Percentiles rank a stretch among this genome's conserved stretches.
phyloP scores from a whole-genome alignment of 2,797 vertebrate species.

The Periophthalmus magnuspinnatus region DNA sequence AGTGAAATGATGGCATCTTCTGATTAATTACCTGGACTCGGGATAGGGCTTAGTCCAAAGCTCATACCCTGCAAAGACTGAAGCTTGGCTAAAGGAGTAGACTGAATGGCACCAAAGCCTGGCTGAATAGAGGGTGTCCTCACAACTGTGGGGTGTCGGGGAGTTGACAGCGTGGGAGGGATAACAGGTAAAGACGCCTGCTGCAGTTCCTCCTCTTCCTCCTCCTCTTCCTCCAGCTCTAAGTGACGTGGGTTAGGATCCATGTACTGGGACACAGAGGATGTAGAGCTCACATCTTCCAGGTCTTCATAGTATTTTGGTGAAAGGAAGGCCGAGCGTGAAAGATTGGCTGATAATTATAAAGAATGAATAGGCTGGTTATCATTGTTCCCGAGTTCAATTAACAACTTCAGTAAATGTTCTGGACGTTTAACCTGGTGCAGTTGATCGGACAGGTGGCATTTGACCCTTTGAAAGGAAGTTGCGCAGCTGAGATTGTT shows the following conservation, averaged over 20 bases:
- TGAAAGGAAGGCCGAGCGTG: conserved; percentile 92
- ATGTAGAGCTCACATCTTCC: conserved; percentile 90
- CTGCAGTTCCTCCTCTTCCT: conserved; percentile 72
- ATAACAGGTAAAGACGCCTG: conserved; percentile 43
- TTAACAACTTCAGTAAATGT: not conserved
- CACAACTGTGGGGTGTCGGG: conserved; percentile 86
- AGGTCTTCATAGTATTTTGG: conserved; percentile 91
- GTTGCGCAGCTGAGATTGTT: conserved; percentile 90
- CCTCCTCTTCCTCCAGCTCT: conserved; percentile 70
- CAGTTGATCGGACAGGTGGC: conserved; percentile 90
- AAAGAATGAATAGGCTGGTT: not conserved
- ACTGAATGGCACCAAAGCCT: conserved; percentile 76
- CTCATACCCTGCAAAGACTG: conserved; percentile 55
- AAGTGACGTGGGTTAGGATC: conserved; percentile 77
- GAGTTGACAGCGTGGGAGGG: conserved; percentile 49
- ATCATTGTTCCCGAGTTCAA: not conserved
- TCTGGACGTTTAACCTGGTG: conserved; percentile 84
- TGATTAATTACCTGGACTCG: conserved; percentile 73
- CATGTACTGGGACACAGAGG: conserved; percentile 84
- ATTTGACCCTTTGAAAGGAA: conserved; percentile 94
- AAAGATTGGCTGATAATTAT: conserved; percentile 82
- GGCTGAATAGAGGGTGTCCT: conserved; percentile 90
- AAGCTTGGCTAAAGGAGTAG: conserved; percentile 79
- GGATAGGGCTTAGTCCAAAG: conserved; percentile 64
- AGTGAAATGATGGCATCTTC: not conserved